Evolutionary conservation across 2,888 invertebrate genomes (phyloP).

Genomic region (Cremastinae sp.): DNA sequence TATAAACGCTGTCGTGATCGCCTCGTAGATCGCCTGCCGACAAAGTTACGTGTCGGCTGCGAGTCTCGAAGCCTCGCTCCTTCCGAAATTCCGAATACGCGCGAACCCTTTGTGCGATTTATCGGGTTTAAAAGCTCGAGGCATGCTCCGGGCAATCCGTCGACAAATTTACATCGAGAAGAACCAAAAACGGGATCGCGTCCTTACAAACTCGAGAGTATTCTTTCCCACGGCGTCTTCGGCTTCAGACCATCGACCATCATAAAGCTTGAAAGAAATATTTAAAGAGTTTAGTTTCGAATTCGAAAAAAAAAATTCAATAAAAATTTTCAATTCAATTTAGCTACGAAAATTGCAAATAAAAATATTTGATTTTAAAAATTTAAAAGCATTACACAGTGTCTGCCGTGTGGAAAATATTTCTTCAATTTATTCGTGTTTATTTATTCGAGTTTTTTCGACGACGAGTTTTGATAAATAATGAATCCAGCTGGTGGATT

Average conservation of each 20-base stretch:
- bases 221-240: neutral
- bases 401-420: too few species aligned
- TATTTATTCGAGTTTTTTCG: neutral
- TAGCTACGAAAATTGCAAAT: too few species aligned
- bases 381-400: too few species aligned
- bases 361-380: too few species aligned
- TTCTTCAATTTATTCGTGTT: too few species aligned
- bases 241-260: neutral
- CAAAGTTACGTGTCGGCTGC: slow-evolving; percentile 54
- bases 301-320: too few species aligned
- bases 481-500: slow-evolving; percentile 81
- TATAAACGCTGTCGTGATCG: slow-evolving; percentile 18
- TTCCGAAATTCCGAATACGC: slow-evolving; percentile 22
- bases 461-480: neutral
- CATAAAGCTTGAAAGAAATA: too few species aligned
- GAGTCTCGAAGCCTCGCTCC: slow-evolving; percentile 46
- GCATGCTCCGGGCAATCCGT: slow-evolving; percentile 33
- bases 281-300: too few species aligned
- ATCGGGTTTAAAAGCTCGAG: slow-evolving; percentile 25
- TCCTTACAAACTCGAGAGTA: neutral
- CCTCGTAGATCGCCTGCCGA: slow-evolving; percentile 60
- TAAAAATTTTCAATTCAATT: too few species aligned
- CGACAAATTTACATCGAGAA: slow-evolving; percentile 44
- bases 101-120: neutral
- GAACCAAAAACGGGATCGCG: slow-evolving; percentile 7